phyloP scores from a whole-genome alignment of 1,140 invertebrate genomes.

The Sitobion miscanthi region DNA sequence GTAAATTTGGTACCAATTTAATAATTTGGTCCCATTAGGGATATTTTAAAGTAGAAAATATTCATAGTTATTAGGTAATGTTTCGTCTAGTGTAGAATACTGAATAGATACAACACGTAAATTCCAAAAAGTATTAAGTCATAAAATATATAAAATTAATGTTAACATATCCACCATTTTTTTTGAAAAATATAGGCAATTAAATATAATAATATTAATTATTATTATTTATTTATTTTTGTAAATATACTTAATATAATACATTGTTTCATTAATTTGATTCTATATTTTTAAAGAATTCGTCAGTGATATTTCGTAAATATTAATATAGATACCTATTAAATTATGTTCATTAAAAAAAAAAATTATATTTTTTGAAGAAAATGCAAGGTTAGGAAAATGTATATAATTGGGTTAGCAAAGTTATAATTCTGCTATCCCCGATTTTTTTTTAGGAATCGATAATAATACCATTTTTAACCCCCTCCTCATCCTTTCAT shows the following conservation, averaged over 20 bases:
- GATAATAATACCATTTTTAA: neutral
- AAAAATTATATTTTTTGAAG: neutral
- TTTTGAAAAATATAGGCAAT: too few relatives aligned
- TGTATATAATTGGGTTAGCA: too few relatives aligned
- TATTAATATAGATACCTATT: too few relatives aligned
- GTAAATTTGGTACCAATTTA: neutral
- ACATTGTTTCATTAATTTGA: neutral
- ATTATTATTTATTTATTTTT: neutral
- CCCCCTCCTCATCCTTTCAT: rapidly evolving
- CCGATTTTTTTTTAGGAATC: neutral
- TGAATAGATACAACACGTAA: neutral
- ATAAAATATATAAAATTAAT: neutral
- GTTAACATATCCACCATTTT: neutral
- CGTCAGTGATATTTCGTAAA: too few relatives aligned
- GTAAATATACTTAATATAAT: too few relatives aligned
- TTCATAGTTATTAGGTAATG: too few relatives aligned
- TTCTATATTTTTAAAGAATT: neutral
- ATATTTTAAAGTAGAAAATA: neutral
- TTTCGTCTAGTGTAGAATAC: neutral
- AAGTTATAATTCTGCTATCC: neutral
- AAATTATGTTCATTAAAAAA: neutral
- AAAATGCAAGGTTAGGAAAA: neutral
- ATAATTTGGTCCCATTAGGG: neutral
- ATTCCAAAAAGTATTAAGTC: neutral
- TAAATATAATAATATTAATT: neutral